These are phyloP conservation scores for Scaptomyza reducta DNA, from an alignment of 2,888 invertebrate genomes.

Conservation along the genomic window DNA sequence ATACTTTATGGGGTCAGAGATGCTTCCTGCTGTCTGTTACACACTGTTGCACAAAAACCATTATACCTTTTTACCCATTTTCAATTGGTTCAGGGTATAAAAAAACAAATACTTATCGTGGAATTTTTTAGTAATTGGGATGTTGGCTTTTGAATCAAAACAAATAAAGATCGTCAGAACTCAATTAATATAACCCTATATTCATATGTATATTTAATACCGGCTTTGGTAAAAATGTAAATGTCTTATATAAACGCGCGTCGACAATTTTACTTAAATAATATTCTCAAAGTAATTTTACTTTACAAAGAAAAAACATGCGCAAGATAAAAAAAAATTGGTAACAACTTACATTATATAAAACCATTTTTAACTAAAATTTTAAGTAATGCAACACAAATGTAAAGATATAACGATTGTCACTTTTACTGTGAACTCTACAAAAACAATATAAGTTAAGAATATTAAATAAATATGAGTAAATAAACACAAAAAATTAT, in stretches of 20 bases:
- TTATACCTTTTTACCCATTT: too few relatives aligned
- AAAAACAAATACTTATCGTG: background rate
- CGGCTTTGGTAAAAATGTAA: background rate
- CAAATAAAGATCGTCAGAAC: background rate
- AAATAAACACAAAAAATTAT: conserved; percentile 22
- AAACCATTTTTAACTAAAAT: background rate
- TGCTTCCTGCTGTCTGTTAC: too few relatives aligned
- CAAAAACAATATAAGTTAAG: conserved; percentile 16
- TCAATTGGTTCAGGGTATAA: too few relatives aligned
- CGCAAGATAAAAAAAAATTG: background rate
- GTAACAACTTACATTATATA: background rate
- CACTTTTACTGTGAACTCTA: conserved; percentile 36
- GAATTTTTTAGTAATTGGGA: conserved; percentile 1
- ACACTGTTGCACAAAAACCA: too few relatives aligned
- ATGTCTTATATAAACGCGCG: background rate
- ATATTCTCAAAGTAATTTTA: background rate
- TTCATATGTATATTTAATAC: background rate
- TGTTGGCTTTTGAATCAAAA: conserved; percentile 7
- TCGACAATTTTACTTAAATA: background rate
- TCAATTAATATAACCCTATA: background rate
- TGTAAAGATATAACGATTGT: conserved; percentile 3
- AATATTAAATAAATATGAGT: conserved; percentile 40
- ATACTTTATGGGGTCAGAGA: too few relatives aligned
- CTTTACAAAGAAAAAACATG: conserved; percentile 1
- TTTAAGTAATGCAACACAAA: conserved; percentile 10